phyloP scores from a whole-genome alignment of 2,888 invertebrate genomes.

The Amphipoea lucens region DNA sequence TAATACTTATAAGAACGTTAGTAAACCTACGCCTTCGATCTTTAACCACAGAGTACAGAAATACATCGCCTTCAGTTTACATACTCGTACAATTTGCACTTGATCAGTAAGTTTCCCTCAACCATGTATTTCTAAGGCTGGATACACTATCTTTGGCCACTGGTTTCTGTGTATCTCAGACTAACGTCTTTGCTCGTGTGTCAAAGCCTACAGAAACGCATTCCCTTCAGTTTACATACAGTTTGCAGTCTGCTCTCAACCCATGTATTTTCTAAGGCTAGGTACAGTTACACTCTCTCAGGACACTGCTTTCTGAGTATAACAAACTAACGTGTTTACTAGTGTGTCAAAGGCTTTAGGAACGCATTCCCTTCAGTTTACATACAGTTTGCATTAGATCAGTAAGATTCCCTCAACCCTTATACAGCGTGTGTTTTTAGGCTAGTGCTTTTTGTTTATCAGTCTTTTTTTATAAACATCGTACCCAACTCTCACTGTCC shows the following conservation, averaged over 20 bases:
- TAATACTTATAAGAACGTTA: neutral
- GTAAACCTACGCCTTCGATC: neutral
- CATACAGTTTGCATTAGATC: conserved; percentile 1
- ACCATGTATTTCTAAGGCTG: neutral
- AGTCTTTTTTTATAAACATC: neutral
- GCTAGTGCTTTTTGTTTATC: neutral
- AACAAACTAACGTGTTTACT: neutral
- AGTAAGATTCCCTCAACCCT: neutral
- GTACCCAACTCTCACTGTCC: neutral
- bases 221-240: neutral
- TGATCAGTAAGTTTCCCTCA: neutral
- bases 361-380: neutral
- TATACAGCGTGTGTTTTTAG: neutral
- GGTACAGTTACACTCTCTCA: no score
- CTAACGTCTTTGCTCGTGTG: neutral
- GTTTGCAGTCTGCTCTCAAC: neutral
- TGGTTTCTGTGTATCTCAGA: neutral
- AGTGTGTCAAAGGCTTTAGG: neutral
- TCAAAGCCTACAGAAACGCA: neutral
- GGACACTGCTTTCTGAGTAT: no score
- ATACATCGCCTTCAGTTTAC: neutral
- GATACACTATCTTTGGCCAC: neutral
- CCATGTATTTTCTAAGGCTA: neutral
- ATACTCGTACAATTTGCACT: neutral
- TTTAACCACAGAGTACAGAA: neutral